A percentile compares a stretch with the other conserved stretches of the same genome.
Conservation (phyloP, 2,113 vertebrate genomes). For the Neomonachus schauinslandi region DNA sequence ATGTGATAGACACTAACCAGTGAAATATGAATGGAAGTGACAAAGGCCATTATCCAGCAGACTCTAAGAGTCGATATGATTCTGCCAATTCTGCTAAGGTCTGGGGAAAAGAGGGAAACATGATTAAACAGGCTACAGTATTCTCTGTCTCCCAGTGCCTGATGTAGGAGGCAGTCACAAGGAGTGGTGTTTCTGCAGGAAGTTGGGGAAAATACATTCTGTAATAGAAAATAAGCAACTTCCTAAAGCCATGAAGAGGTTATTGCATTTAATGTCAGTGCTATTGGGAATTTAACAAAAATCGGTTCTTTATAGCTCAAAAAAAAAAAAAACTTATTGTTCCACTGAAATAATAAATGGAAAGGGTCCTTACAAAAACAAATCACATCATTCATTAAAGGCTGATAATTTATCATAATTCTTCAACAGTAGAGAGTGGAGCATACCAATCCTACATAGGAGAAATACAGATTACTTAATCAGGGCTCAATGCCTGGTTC, state of each 20-base stretch:
- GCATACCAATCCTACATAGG: too few species aligned
- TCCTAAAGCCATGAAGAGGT: not conserved
- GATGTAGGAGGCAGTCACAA: not conserved
- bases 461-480: not conserved
- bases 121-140: not conserved
- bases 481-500: not conserved
- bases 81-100: not conserved
- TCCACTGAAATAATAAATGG: not conserved
- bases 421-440: not conserved
- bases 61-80: not conserved
- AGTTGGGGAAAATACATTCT: not conserved
- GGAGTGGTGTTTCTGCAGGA: not conserved
- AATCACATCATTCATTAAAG: not conserved
- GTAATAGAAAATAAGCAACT: not conserved
- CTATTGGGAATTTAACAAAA: not conserved
- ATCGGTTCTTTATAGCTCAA: not conserved
- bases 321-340: not conserved
- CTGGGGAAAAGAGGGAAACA: not conserved
- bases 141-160: not conserved
- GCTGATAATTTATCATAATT: not conserved
- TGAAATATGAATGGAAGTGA: not conserved
- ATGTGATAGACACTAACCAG: not conserved
- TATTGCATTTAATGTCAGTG: not conserved
- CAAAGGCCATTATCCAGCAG: not conserved
- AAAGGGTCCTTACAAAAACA: not conserved